Base-by-base conservation (phyloP, 2,797 vertebrate species). In the Rhinogobio ventralis region DNA sequence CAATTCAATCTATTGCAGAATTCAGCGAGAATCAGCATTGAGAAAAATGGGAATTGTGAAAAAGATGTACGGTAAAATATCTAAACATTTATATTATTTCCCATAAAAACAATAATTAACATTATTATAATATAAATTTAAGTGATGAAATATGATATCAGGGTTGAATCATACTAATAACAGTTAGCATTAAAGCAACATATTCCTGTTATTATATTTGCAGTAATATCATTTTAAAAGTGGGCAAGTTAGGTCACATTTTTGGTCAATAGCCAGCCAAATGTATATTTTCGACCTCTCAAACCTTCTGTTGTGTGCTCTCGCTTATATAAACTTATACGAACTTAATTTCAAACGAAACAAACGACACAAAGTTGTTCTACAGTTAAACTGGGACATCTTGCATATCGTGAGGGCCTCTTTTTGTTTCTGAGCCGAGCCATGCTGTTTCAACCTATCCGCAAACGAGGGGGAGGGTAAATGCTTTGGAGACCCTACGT, bases 381-480 rank as follows among this genome's bases (percentile, higher is more conserved):
- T 87, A 86, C 85, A 90, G 72, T 87, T 84, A 91, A 87, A 88
- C 80, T 89, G 75, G 85, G 87, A 89, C 92, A 90, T 90, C 91
- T 92, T 91, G 84, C 89, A 90, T 89, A 82, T 91, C 92, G 90
- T 91, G 88, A 91, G 93, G 94, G 93, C 93, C 93, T 95, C 93
- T 94, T 95, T 95, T 95, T 95, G 94, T 95, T 95, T 95, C 94
- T 94, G 91, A 92, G 88, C 91, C 91, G 91, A 92, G 88, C 91
- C 91, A 91, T 94, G 93, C 83, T 60, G 49, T 71, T 42, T 92
- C 95, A 95, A 94, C 94, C 95, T 82, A 94, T 85, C 93, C 7
- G 93, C 90, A 81, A 90, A 60, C 53, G 81, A 85, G 85, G 90
- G 92, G 93, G 93, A 89, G 92, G 93, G 91, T 87, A 88, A 88